Evolutionary conservation across 2,888 invertebrate genomes (phyloP), one percentile per base, ranked within the genome.

Genomic region (Sepioteuthis lessoniana): DNA sequence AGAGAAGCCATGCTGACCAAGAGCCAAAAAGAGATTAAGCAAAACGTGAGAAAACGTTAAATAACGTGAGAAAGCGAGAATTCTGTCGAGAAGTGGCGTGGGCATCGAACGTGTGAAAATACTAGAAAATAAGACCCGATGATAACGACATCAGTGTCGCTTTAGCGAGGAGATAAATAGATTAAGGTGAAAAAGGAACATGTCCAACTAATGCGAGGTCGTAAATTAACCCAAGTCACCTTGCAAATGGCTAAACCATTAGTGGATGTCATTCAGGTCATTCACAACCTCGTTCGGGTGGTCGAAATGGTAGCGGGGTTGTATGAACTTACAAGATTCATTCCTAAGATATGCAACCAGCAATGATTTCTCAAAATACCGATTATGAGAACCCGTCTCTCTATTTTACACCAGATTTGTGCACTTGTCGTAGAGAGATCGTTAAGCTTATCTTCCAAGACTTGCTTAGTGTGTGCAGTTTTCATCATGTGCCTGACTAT

Each of bases 131-230:
- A 76, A 35, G n/a, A n/a, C 47, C 76, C 76, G n/a, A 16, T n/a
- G 76, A 76, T 76, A 76, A 76, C 76, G 76, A 76, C n/a, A 35
- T 13, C 76, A n/a, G 16, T 35, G 76, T 76, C 13, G n/a, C 19
- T n/a, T 76, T n/a, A n/a, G 76, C 76, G 1, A 13, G n/a, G 35
- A 76, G n/a, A 76, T 76, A 76, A 76, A 76, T 76, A 76, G 76
- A 76, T 76, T 76, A 76, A 76, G 76, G n/a, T 76, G 76, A n/a
- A 35, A 76, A 76, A 76, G n/a, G 76, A n/a, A 76, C 76, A 76
- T 76, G 76, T 35, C 76, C 76, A 3, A 76, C n/a, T 76, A 76
- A 76, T 76, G n/a, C 16, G 25, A 35, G 76, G 76, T 76, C 76
- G n/a, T 76, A 76, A 76, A 76, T 76, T 76, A 76, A 76, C 76